phyloP scores from a whole-genome alignment of 2,797 vertebrate species.

The Brachyalestes nurse region DNA sequence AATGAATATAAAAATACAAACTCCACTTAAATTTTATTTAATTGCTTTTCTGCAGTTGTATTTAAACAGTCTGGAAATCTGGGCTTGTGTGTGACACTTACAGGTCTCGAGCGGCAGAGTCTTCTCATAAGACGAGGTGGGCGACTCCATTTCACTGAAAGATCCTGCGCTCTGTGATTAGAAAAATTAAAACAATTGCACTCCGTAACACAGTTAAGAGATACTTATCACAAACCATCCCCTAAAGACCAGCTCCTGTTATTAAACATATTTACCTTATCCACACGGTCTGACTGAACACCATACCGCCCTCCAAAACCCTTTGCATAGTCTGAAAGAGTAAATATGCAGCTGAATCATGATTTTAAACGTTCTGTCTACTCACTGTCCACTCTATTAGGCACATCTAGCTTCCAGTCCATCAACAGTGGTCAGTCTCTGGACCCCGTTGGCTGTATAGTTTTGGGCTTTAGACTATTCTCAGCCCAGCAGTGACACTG shows the following conservation, averaged over 20 bases:
- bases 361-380: too few species aligned
- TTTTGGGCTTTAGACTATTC: too few species aligned
- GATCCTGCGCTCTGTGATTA: conserved; percentile 82
- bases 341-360: background rate
- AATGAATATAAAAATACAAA: too few species aligned
- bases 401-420: too few species aligned
- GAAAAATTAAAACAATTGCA: background rate
- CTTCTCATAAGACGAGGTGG: conserved; percentile 86
- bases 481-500: too few species aligned
- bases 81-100: conserved; percentile 68
- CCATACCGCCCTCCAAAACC: conserved; percentile 93
- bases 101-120: conserved; percentile 87
- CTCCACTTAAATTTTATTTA: too few species aligned
- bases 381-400: too few species aligned
- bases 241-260: background rate
- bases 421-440: too few species aligned
- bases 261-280: conserved; percentile 82
- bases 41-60: too few species aligned
- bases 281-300: conserved; percentile 89
- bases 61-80: too few species aligned
- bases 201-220: background rate
- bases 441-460: too few species aligned
- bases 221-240: background rate
- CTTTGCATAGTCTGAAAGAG: conserved; percentile 85
- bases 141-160: conserved; percentile 88